Conservation (phyloP, 1,140 invertebrate species). For the Achroia grisella region DNA sequence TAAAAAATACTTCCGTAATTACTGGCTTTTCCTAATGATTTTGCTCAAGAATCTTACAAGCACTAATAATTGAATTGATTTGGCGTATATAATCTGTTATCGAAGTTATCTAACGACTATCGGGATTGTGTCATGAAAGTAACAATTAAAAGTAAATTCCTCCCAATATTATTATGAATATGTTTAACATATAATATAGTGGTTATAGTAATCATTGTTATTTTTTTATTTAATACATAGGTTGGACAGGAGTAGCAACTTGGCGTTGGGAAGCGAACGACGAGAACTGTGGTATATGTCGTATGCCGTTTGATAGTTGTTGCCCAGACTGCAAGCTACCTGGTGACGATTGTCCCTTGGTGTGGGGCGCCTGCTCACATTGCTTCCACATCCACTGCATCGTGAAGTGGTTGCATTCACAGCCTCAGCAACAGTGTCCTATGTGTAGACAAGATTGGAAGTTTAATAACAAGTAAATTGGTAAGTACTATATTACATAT, state of each 20-base stretch:
- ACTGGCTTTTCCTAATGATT: no score
- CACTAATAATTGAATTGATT: no score
- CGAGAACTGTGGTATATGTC: slow-evolving; percentile 99
- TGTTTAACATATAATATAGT: slow-evolving; percentile 2
- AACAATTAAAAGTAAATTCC: slow-evolving; percentile 55
- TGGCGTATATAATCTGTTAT: no score
- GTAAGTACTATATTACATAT: no score
- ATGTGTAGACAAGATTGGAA: slow-evolving; percentile 99
- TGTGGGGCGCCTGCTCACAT: slow-evolving; percentile 99
- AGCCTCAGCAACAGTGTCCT: slow-evolving; percentile 97
- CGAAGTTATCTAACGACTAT: no score
- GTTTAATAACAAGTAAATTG: slow-evolving; percentile 85
- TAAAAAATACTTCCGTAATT: no score
- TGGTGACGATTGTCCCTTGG: slow-evolving; percentile 98
- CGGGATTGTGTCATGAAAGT: slow-evolving; percentile 45
- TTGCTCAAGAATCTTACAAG: no score
- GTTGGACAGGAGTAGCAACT: slow-evolving; percentile 96
- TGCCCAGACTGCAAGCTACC: slow-evolving; percentile 99
- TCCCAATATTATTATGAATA: not conserved
- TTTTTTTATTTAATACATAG: slow-evolving; percentile 52
- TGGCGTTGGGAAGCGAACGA: slow-evolving; percentile 99
- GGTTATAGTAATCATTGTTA: slow-evolving; percentile 1
- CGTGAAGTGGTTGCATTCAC: slow-evolving; percentile 98
- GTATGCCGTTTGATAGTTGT: slow-evolving; percentile 98
- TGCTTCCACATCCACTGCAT: slow-evolving; percentile 99